These are phyloP conservation scores for Aphrophora alni DNA, from an alignment of 2,888 invertebrate genomes.

Conservation along the genomic window DNA sequence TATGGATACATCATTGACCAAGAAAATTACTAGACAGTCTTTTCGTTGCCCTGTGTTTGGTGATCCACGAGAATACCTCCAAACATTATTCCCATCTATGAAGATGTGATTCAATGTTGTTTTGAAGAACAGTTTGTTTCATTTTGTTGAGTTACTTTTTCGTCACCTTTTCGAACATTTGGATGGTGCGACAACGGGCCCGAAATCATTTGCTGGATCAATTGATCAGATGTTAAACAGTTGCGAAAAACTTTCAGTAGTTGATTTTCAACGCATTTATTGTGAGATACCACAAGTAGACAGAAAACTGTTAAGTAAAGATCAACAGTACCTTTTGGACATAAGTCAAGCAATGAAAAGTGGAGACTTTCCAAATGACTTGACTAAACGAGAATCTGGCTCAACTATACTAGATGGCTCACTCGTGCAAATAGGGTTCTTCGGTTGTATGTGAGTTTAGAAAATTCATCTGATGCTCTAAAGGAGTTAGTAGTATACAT, in stretches of 20 bases:
- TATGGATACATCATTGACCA: too few relatives aligned
- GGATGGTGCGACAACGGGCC: slow-evolving; percentile 40
- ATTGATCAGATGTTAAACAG: slow-evolving; percentile 35
- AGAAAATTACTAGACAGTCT: too few relatives aligned
- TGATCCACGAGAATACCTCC: too few relatives aligned
- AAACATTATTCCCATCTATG: too few relatives aligned
- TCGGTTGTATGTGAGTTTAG: slow-evolving; percentile 3
- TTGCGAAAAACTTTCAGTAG: slow-evolving; percentile 40
- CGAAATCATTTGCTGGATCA: slow-evolving; percentile 41
- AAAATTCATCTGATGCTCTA: slow-evolving; percentile 20
- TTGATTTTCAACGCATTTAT: slow-evolving; percentile 37
- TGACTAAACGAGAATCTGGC: slow-evolving; percentile 23
- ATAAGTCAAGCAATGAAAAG: slow-evolving; percentile 34
- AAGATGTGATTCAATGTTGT: too few relatives aligned
- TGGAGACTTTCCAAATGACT: slow-evolving; percentile 35
- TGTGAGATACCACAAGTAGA: slow-evolving; percentile 25
- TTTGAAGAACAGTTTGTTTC: too few relatives aligned
- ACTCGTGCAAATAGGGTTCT: slow-evolving; percentile 26
- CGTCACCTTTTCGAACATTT: slow-evolving; percentile 39
- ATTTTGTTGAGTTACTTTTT: slow-evolving; percentile 28
- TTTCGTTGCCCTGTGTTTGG: too few relatives aligned
- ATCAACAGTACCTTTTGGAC: slow-evolving; percentile 41
- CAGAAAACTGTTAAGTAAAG: slow-evolving; percentile 37
- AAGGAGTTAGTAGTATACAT: slow-evolving; percentile 7
- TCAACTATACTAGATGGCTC: slow-evolving; percentile 21